Evolutionary conservation across 2,113 vertebrate species (phyloP).

Genomic region (Cnemophilus loriae): DNA sequence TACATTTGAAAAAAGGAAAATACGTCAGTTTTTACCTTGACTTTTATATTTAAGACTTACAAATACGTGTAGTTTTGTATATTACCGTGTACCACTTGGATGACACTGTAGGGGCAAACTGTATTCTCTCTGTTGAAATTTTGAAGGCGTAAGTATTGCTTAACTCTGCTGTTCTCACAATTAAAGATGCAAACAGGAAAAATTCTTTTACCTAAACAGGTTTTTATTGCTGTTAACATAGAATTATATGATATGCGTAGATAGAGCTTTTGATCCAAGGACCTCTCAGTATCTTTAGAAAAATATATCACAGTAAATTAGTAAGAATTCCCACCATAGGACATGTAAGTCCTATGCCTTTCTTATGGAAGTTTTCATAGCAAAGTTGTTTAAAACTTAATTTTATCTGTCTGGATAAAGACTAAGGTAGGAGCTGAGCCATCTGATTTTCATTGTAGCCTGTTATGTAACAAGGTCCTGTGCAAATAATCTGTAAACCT

Average conservation of each 20-base stretch:
- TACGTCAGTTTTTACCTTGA: neutral
- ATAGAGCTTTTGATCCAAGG: neutral
- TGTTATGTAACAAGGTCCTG: neutral
- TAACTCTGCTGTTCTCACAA: neutral
- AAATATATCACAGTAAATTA: neutral
- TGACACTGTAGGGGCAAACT: neutral
- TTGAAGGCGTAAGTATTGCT: neutral
- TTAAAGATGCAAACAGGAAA: neutral
- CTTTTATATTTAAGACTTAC: neutral
- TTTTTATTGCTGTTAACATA: neutral
- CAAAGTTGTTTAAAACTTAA: neutral
- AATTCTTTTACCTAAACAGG: neutral
- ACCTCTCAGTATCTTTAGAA: neutral
- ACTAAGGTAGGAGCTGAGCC: neutral
- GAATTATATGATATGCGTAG: fast-evolving
- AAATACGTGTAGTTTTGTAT: neutral
- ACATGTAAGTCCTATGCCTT: neutral
- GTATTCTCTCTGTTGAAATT: neutral
- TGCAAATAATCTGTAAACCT: neutral
- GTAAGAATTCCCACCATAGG: slow-evolving; percentile 2
- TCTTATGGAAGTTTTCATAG: neutral
- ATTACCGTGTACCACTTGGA: neutral
- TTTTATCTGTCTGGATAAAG: neutral
- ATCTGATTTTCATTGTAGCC: neutral
- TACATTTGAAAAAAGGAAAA: neutral